Evolutionary conservation across 2,797 vertebrate genomes (phyloP), one percentile per base, ranked within the genome.

Genomic region (Trachurus trachurus): DNA sequence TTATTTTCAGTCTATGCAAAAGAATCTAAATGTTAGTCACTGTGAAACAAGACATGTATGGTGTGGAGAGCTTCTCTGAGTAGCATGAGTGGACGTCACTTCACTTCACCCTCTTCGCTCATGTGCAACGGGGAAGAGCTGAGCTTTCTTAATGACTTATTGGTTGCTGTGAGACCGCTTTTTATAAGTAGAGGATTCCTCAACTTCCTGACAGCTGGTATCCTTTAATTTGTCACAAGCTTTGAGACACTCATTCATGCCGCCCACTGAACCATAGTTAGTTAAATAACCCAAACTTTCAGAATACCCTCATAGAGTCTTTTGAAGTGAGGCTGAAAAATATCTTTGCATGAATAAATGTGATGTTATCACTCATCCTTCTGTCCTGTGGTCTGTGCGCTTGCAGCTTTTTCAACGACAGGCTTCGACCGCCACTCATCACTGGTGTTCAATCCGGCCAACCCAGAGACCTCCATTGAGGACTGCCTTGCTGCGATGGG

Each of bases 361-460:
- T 37, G 8, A 8, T 37, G 34, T 9, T 37, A 9, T 34, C 31
- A 34, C 3, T 34, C 34, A 37, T 37, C 34, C 7, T 37, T 37
- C 34, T 37, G 34, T 37, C 34, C 34, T 37, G 34, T 37, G 34
- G 34, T 37, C 34, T 37, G 34, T 37, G 34, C 34, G 34, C 34
- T 37, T 37, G 34, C 86, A 99, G 97, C 96, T 44, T 96, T 94
- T 85, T 89, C 94, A 70, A 95, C 89, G 56, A 95, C 96, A 42
- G 97, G 97, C 40, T 98, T 98, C 79, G 96, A 98, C 90, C 95
- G 93, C 78, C 95, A 95, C 81, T 95, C 95, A 0, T 99, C 98
- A 13, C 95, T 94, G 5, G 97, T 99, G 80, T 99, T 99, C 90
- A 96, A 93, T 87, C 98, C 98, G 26, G 93, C 92, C 44, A 93